Conservation (phyloP, 2,113 vertebrate species). For the Barbus barbus region DNA sequence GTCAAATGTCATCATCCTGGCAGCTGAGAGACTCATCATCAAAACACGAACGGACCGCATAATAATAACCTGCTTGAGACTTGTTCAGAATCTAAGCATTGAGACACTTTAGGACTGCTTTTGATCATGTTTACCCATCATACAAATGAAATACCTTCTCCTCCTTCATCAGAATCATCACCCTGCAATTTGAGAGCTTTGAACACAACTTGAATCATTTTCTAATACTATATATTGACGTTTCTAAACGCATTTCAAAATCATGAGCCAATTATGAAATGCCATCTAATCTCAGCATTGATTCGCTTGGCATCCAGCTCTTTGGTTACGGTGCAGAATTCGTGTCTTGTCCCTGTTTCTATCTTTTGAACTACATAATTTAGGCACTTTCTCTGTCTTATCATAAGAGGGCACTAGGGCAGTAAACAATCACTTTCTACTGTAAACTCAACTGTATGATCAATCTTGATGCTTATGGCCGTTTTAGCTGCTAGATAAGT, state of each 20-base stretch:
- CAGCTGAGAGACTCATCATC: too few species aligned
- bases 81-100: neutral
- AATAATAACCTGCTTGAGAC: neutral
- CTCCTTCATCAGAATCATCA: neutral
- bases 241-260: neutral
- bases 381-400: neutral
- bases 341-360: neutral
- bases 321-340: neutral
- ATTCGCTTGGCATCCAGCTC: neutral
- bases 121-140: neutral
- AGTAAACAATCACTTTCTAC: neutral
- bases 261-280: neutral
- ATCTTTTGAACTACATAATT: neutral
- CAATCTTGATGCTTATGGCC: neutral
- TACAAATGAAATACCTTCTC: neutral
- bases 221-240: neutral
- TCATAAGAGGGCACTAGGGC: constrained; percentile 1
- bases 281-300: neutral
- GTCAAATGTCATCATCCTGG: neutral
- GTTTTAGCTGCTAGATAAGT: neutral
- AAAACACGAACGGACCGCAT: too few species aligned
- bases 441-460: too few species aligned
- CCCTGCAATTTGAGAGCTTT: neutral
- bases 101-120: neutral
- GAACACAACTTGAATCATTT: neutral